A percentile compares a stretch with the other conserved stretches of the same genome.
These are phyloP conservation scores for Netelia melanura DNA, from an alignment of 2,888 invertebrate species.

Conservation along the genomic window DNA sequence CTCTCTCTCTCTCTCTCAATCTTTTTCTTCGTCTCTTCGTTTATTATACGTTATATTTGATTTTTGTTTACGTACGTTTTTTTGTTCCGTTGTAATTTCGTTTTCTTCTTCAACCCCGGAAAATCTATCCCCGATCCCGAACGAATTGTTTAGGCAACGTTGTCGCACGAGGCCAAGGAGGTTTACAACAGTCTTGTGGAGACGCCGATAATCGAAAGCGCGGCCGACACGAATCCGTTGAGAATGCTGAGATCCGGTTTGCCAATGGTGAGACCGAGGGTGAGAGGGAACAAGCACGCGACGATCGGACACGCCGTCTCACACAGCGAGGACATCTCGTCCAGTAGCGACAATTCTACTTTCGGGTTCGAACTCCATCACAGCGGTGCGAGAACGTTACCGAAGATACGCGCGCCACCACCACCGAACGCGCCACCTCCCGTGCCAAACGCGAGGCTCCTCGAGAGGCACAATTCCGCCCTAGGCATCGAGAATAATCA, in stretches of 20 bases:
- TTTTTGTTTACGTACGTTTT: slow-evolving; percentile 60
- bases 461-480: slow-evolving; percentile 77
- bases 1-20: slow-evolving; percentile 66
- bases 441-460: slow-evolving; percentile 73
- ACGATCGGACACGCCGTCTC: slow-evolving; percentile 74
- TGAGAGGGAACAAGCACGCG: slow-evolving; percentile 86
- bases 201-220: slow-evolving; percentile 83
- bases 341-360: slow-evolving; percentile 65
- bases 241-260: slow-evolving; percentile 88
- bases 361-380: slow-evolving; percentile 79
- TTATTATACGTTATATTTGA: slow-evolving; percentile 35
- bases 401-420: slow-evolving; percentile 80
- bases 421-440: slow-evolving; percentile 76
- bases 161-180: slow-evolving; percentile 95
- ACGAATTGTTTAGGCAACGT: slow-evolving; percentile 89
- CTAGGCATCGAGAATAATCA: slow-evolving; percentile 79
- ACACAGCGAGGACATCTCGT: slow-evolving; percentile 73
- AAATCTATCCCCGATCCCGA: slow-evolving; percentile 72
- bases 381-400: slow-evolving; percentile 81
- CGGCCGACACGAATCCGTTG: slow-evolving; percentile 87
- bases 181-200: slow-evolving; percentile 97
- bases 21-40: slow-evolving; percentile 58
- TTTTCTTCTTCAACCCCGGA: slow-evolving; percentile 77
- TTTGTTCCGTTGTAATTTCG: slow-evolving; percentile 69
- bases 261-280: slow-evolving; percentile 86